A percentile compares a stretch with the other conserved stretches of the same genome.
These are phyloP conservation scores for Thamnophis elegans DNA, from an alignment of 2,797 vertebrate genomes.

Conservation along the genomic window DNA sequence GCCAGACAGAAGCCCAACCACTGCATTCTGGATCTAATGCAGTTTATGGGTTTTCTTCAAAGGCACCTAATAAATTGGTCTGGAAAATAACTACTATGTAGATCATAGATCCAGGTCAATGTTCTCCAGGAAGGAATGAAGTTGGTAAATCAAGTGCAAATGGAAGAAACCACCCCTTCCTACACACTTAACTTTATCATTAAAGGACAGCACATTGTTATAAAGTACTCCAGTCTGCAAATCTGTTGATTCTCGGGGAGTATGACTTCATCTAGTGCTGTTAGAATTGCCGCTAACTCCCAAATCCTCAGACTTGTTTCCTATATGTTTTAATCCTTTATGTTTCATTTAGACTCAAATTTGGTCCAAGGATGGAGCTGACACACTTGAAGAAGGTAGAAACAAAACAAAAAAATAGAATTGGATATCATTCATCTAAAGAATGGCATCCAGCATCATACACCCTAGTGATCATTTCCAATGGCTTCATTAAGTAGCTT, in stretches of 20 bases:
- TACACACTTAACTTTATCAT: not conserved
- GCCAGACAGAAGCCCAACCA: not conserved
- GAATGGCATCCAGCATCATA: not conserved
- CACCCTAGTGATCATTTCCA: not conserved
- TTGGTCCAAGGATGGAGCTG: not conserved
- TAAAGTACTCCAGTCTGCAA: not conserved
- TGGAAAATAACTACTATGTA: not conserved
- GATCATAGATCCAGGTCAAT: not conserved
- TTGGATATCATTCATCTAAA: not conserved
- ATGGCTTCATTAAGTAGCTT: not conserved
- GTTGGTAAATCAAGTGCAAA: not conserved
- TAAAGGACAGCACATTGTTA: not conserved
- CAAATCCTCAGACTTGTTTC: not conserved
- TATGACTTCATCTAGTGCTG: not conserved
- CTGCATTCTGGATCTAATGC: not conserved
- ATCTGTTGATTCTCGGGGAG: not conserved
- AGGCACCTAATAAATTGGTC: not conserved
- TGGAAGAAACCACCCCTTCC: not conserved
- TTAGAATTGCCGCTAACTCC: not conserved
- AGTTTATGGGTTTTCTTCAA: not conserved
- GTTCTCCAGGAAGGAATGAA: not conserved
- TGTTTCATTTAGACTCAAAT: not conserved
- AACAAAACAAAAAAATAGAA: not conserved
- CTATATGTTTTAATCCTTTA: not conserved
- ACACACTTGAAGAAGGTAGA: not conserved